These are phyloP conservation scores for Kradibia gibbosae DNA, from an alignment of 1,140 invertebrate species.

Conservation along the genomic window DNA sequence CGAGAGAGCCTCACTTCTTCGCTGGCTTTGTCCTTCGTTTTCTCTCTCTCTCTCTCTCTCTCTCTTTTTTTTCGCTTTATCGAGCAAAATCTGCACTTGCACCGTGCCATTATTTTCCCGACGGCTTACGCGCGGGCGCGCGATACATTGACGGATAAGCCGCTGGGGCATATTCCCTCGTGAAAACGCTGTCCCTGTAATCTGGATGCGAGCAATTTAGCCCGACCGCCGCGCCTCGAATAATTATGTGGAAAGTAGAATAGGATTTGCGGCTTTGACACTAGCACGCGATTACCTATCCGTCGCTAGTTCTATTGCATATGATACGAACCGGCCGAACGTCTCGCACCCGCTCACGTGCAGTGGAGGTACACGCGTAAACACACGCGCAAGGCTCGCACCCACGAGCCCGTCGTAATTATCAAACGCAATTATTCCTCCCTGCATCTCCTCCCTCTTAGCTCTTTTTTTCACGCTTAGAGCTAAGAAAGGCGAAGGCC, in stretches of 20 bases:
- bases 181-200: conserved; percentile 58
- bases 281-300: conserved; percentile 31
- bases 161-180: conserved; percentile 46
- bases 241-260: conserved; percentile 56
- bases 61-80: conserved; percentile 51
- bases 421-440: conserved; percentile 54
- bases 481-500: background rate
- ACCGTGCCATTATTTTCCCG: conserved; percentile 51
- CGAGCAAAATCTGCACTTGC: conserved; percentile 58
- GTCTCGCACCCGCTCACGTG: conserved; percentile 7
- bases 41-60: background rate
- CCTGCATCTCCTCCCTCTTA: conserved; percentile 32
- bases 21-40: conserved; percentile 2
- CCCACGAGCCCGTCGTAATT: conserved; percentile 36
- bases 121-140: conserved; percentile 37
- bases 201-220: conserved; percentile 59
- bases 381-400: background rate
- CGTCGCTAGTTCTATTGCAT: conserved; percentile 5
- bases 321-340: background rate
- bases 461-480: background rate
- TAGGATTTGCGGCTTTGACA: conserved; percentile 56
- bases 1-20: background rate
- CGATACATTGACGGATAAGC: conserved; percentile 58
- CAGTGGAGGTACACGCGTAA: background rate
- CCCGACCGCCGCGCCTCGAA: conserved; percentile 34